A percentile compares a stretch with the other conserved stretches of the same genome.
phyloP scores from a whole-genome alignment of 92 coral and sea anemone genomes.

The Muricea muricata region DNA sequence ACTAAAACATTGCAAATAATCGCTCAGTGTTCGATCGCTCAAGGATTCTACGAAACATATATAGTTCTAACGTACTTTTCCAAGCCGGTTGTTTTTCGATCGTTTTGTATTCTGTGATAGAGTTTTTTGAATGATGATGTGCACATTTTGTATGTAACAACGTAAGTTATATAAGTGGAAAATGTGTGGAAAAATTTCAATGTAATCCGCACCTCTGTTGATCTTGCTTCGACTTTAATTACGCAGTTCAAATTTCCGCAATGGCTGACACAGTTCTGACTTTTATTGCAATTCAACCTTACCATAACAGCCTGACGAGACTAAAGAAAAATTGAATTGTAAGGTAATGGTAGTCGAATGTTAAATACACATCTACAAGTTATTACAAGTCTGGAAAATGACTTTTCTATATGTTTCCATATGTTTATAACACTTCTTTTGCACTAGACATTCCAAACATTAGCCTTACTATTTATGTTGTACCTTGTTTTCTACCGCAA shows the following conservation, averaged over 20 bases:
- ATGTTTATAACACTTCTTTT: neutral
- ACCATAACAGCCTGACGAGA: conserved; percentile 83
- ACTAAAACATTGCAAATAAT: neutral
- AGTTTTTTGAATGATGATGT: neutral
- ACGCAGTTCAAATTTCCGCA: conserved; percentile 83
- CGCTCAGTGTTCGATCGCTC: too few species aligned
- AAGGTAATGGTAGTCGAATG: neutral
- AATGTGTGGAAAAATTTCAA: neutral
- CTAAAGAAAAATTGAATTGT: conserved; percentile 40
- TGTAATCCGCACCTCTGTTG: conserved; percentile 72
- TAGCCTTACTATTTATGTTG: too few species aligned
- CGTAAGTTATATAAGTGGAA: neutral
- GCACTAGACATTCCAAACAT: neutral
- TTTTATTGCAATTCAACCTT: conserved; percentile 77
- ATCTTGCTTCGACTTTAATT: conserved; percentile 67
- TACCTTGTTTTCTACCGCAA: conserved; percentile 87
- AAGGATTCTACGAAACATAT: too few species aligned
- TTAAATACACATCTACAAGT: neutral
- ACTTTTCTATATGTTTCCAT: neutral
- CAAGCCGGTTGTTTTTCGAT: too few species aligned
- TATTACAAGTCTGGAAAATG: too few species aligned
- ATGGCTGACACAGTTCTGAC: conserved; percentile 86
- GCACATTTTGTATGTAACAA: neutral
- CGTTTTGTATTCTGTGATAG: too few species aligned
- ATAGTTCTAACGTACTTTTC: too few species aligned